phyloP scores from a whole-genome alignment of 1,140 invertebrate species.

The Augochlora pura region DNA sequence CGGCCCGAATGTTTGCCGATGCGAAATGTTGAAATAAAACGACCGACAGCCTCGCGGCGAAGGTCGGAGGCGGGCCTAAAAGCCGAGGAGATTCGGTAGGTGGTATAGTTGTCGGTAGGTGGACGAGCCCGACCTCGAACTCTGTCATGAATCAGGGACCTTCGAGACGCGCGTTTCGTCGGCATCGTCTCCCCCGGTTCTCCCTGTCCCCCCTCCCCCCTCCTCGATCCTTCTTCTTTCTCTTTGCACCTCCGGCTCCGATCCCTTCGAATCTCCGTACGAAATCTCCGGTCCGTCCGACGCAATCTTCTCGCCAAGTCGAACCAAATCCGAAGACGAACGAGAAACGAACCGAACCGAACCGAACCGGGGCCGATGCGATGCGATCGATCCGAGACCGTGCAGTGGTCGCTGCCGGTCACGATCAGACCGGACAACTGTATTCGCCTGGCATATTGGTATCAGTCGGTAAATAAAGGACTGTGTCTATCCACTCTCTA shows the following conservation, averaged over 20 bases:
- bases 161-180: conserved; percentile 38
- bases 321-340: neutral
- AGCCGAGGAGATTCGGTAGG: conserved; percentile 51
- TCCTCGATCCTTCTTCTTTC: neutral
- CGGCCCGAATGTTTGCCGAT: conserved; percentile 59
- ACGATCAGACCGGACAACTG: neutral
- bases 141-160: conserved; percentile 50
- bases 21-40: conserved; percentile 56
- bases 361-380: no score
- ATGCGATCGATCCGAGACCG: neutral
- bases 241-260: conserved; percentile 4
- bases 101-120: conserved; percentile 16
- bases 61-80: conserved; percentile 63
- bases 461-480: no score
- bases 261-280: neutral
- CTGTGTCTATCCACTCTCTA: no score
- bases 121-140: conserved; percentile 55
- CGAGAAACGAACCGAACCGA: neutral
- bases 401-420: neutral
- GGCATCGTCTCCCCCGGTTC: neutral
- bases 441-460: no score
- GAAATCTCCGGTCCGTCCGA: conserved; percentile 20
- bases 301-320: neutral
- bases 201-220: neutral
- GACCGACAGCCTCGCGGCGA: conserved; percentile 49